Evolutionary conservation across 1,140 invertebrate genomes (phyloP), one percentile per base, ranked within the genome.

Genomic region (Battus philenor): DNA sequence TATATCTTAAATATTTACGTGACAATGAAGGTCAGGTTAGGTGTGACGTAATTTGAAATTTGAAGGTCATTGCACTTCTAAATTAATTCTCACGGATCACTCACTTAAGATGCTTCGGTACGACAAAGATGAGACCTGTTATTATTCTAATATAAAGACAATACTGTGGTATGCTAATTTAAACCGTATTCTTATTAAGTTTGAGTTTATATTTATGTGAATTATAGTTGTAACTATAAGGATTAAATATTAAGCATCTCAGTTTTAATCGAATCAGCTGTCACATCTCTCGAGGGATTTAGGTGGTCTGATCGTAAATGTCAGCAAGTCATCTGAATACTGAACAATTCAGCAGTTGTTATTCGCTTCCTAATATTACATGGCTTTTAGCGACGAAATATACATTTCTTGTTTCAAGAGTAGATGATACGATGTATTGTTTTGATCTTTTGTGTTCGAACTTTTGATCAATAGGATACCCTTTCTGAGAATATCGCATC

Each of bases 21-120:
- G n/a, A n/a, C n/a, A n/a, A n/a, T n/a, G n/a, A n/a, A n/a, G n/a
- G n/a, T n/a, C 58, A 54, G 51, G 67, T 68, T 59, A 50, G 50
- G 30, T 52, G 36, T 60, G 46, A 61, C 44, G 50, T 55, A n/a
- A n/a, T n/a, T n/a, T n/a, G n/a, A n/a, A n/a, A n/a, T n/a, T n/a
- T n/a, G 57, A 66, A 68, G 65, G 59, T 66, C 61, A 63, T 68
- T 70, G 68, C 54, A 66, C 63, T 55, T 59, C 56, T 36, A 71
- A 72, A 75, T 77, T 77, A 70, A 75, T 79, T 77, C 75, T 71
- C 74, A 77, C 73, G 66, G 51, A 57, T 47, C 57, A 60, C 44
- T 58, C 58, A 64, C 55, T 66, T 71, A 67, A 65, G 70, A 73
- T 62, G 60, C 61, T 67, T 52, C 68, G 59, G 59, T 69, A 50